Base-by-base conservation (phyloP, 2,113 vertebrate species). In the Haemorhous mexicanus region DNA sequence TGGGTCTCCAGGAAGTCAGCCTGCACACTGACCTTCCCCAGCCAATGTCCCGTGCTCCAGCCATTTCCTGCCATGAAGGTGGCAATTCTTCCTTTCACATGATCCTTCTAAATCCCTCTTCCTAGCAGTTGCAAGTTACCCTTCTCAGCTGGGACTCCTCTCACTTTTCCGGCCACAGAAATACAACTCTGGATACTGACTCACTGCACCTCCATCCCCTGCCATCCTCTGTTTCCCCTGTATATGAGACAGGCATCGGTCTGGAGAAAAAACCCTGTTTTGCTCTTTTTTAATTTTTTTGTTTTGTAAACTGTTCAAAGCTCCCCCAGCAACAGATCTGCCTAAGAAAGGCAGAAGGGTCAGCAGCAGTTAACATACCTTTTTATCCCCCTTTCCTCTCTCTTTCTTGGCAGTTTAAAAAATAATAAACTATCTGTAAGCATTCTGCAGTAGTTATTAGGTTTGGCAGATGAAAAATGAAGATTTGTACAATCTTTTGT, bases 51-150 rank as follows among this genome's bases (percentile, higher is more conserved):
- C 7, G 3, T 37, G 33, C 64, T 90, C 67, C 35, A 93, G 89
- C 53, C 77, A 46, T 44, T 97, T 97, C 96, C 95, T 94, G 73
- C 16, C n/a, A 10, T 15, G 58, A 89, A 87, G 41, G 84, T 1
- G 0, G 68, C 88, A 90, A 88, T 85, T 84, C 84, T 79, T 70
- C 66, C 70, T 90, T 90, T 94, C 93, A 69, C 32, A n/a, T 23
- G 63, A 89, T 94, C 78, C 85, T 87, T 74, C 87, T 72, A 81
- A 93, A 90, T 64, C 89, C 21, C 89, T 79, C 43, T 68, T 83
- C 84, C 68, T 9, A 84, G 67, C 72, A 79, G 46, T 55, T 64
- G 14, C 50, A 50, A 63, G 52, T 56, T 37, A 81, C 23, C 4
- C 49, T 67, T 39, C 72, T 50, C n/a, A n/a, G 52, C 49, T 44